Evolutionary conservation across 2,797 vertebrate genomes (phyloP).

Genomic region (Xiphophorus birchmanni): DNA sequence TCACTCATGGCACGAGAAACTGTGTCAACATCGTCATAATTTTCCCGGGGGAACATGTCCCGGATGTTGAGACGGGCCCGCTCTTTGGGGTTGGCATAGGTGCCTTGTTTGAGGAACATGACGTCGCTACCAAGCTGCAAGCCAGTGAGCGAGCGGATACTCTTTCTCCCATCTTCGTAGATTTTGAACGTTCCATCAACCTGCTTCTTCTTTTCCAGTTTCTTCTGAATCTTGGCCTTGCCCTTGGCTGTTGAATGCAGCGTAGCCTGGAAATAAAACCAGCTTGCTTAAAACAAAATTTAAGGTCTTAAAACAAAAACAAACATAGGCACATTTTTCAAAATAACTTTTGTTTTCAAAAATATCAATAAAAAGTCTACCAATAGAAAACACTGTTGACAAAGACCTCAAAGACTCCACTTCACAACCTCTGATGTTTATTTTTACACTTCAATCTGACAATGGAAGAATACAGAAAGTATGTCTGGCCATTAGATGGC

Average conservation of each 20-base stretch:
- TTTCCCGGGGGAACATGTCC: slow-evolving; percentile 86
- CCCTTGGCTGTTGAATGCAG: slow-evolving; percentile 88
- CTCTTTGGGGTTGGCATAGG: slow-evolving; percentile 82
- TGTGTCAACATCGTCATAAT: slow-evolving; percentile 70
- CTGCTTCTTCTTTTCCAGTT: slow-evolving; percentile 92
- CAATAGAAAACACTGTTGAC: neutral
- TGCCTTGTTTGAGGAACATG: slow-evolving; percentile 93
- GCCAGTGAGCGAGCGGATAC: slow-evolving; percentile 89
- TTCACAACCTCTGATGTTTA: neutral
- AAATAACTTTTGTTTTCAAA: neutral
- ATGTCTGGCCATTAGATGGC: neutral
- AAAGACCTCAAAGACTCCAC: neutral
- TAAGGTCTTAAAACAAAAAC: neutral
- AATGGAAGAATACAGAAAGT: neutral
- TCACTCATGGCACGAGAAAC: slow-evolving; percentile 91
- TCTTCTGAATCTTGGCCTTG: slow-evolving; percentile 91
- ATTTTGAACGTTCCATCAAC: slow-evolving; percentile 90
- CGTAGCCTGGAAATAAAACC: slow-evolving; percentile 80
- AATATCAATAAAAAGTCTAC: neutral
- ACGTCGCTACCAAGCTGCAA: slow-evolving; percentile 90
- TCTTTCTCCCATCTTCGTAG: slow-evolving; percentile 91
- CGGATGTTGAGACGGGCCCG: slow-evolving; percentile 86
- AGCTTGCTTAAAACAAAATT: neutral
- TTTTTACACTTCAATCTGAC: neutral
- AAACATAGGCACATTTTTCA: neutral